Evolutionary conservation across 2,888 invertebrate genomes (phyloP).

Genomic region (Ennomos fuscantarius): DNA sequence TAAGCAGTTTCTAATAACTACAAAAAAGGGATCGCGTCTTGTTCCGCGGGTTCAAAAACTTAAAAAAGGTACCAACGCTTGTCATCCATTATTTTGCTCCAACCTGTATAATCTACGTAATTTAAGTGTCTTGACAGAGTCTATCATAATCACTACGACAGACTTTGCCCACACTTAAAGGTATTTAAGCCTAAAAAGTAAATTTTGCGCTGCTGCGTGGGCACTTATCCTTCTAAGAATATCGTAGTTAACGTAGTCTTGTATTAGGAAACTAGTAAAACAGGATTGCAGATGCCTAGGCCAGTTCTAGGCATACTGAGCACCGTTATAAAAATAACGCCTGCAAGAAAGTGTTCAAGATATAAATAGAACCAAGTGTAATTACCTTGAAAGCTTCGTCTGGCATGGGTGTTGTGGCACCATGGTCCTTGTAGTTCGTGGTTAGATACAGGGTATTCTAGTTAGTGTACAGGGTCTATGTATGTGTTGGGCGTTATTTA

Average conservation of each 20-base stretch:
- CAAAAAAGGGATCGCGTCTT: too few relatives aligned
- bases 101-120: not conserved
- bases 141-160: conserved; percentile 1
- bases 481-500: too few relatives aligned
- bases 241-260: conserved; percentile 38
- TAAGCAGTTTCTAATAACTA: too few relatives aligned
- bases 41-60: too few relatives aligned
- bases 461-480: too few relatives aligned
- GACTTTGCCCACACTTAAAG: too few relatives aligned
- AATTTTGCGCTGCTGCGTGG: not conserved
- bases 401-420: too few relatives aligned
- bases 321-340: conserved; percentile 45
- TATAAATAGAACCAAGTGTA: conserved; percentile 54
- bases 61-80: too few relatives aligned
- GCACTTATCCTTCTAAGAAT: conserved; percentile 31
- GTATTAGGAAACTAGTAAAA: conserved; percentile 58
- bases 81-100: too few relatives aligned
- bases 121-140: conserved; percentile 18
- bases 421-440: too few relatives aligned
- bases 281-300: conserved; percentile 39
- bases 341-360: conserved; percentile 56
- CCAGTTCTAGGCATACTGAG: conserved; percentile 18
- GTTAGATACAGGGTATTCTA: too few relatives aligned
- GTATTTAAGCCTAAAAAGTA: not conserved
- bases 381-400: conserved; percentile 3